These are phyloP conservation scores for Wiebesia pumilae DNA, from an alignment of 1,140 invertebrate species.

Conservation along the genomic window DNA sequence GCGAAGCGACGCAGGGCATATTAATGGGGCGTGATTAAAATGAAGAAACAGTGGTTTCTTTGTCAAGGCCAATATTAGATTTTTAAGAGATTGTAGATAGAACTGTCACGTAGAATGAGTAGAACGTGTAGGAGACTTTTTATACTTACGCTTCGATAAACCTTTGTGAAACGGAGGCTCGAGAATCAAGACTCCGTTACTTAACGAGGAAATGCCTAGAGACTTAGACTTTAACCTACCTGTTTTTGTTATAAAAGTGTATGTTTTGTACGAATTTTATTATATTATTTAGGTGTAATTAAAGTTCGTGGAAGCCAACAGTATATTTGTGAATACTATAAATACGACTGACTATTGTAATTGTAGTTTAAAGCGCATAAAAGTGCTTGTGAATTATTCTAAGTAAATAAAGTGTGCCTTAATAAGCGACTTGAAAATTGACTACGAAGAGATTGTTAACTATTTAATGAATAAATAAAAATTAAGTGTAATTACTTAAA, in stretches of 20 bases:
- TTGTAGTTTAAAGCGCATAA: conserved; percentile 52
- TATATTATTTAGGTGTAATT: conserved; percentile 54
- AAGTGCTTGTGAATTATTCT: conserved; percentile 53
- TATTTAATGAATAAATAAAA: conserved; percentile 71
- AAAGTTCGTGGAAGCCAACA: conserved; percentile 47
- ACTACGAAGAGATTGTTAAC: conserved; percentile 68
- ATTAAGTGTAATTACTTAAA: conserved; percentile 39
- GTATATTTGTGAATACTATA: conserved; percentile 71
- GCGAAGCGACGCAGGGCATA: conserved; percentile 31
- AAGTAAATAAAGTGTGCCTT: conserved; percentile 53
- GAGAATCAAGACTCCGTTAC: conserved; percentile 47
- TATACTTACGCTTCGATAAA: conserved; percentile 55
- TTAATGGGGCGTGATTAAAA: conserved; percentile 32
- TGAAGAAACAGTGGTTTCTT: conserved; percentile 35
- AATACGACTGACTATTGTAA: conserved; percentile 68
- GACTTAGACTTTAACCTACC: conserved; percentile 63
- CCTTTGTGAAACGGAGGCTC: conserved; percentile 26
- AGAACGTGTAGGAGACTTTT: conserved; percentile 55
- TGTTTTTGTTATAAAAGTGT: conserved; percentile 67
- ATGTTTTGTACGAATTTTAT: conserved; percentile 72
- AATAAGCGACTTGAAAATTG: conserved; percentile 45
- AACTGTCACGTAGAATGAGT: conserved; percentile 57
- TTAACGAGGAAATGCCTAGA: conserved; percentile 55
- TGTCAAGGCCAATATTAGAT: conserved; percentile 68
- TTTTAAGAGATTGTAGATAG: conserved; percentile 66